phyloP scores from a whole-genome alignment of 2,113 vertebrate species.

The Actenoides lindsayi region DNA sequence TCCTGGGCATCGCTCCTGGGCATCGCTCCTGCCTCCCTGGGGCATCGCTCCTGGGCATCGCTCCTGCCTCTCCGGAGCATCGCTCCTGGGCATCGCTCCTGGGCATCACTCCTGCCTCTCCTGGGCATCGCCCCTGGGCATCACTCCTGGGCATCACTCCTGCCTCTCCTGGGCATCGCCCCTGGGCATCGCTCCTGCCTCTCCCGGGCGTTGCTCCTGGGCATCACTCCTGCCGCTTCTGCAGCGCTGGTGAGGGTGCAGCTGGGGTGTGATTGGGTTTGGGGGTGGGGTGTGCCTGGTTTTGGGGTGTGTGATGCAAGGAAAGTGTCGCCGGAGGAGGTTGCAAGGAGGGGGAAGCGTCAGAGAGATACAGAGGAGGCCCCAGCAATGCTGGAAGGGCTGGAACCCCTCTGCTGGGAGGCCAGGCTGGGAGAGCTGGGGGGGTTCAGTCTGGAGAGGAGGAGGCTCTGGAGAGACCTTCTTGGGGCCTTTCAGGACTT shows the following conservation, averaged over 20 bases:
- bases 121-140: too few species aligned
- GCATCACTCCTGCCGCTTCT: too few species aligned
- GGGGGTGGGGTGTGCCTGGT: not conserved
- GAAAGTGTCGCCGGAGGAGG: not conserved
- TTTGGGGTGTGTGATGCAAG: accelerated
- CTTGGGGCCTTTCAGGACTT: not conserved
- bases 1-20: too few species aligned
- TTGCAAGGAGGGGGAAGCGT: not conserved
- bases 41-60: too few species aligned
- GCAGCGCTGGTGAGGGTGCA: accelerated
- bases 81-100: too few species aligned
- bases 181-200: too few species aligned
- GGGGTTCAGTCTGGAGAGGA: not conserved
- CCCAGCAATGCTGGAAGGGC: not conserved
- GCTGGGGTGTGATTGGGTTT: accelerated
- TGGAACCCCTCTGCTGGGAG: not conserved
- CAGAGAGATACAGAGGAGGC: not conserved
- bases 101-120: too few species aligned
- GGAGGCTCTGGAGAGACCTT: not conserved
- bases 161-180: too few species aligned
- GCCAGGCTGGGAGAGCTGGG: not conserved
- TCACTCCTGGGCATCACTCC: too few species aligned
- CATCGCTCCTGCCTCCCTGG: too few species aligned
- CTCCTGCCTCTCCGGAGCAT: too few species aligned
- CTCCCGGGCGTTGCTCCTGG: too few species aligned